Evolutionary conservation across 2,113 vertebrate genomes (phyloP), one percentile per base, ranked within the genome.

Genomic region (Gadus chalcogrammus): DNA sequence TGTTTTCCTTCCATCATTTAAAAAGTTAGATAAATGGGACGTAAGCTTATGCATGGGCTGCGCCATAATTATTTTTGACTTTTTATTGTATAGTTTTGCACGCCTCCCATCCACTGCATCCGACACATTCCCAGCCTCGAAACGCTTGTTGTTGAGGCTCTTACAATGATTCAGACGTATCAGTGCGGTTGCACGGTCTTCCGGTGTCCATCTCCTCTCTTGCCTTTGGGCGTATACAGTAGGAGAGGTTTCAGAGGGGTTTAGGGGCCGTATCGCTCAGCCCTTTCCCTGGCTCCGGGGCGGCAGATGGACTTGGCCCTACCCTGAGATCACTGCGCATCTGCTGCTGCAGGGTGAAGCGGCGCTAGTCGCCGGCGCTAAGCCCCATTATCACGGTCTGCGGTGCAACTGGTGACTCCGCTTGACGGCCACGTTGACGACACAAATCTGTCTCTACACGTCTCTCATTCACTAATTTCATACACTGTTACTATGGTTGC

Each of bases 251-350:
- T 61, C 77, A 79, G 65, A 68, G 31, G 42, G 67, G 61, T 59
- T 69, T 55, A 72, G 62, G 38, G 38, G 42, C 42, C 42, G 42
- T 9, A 48, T 48, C 42, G 42, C 42, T 48, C 42, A 56, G 24
- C 71, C 79, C 82, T 85, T 81, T 88, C 83, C 75, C 77, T 84
- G 83, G 84, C 79, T 86, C 79, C 85, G 86, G 79, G 84, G 86
- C 87, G 88, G 91, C 92, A 93, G 92, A 93, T 93, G 93, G 92
- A 90, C 83, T 76, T 84, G 89, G 85, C 84, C 84, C 86, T 77
- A 85, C 89, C 87, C 88, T 87, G 83, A 88, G 80, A 88, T 87
- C 87, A 89, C 80, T 75, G 90, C 90, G 89, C 93, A 93, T 93
- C 92, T 93, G 91, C 87, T 81, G 79, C 83, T 48, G 81, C 73